Evolutionary conservation across 2,888 invertebrate species (phyloP).

Genomic region (Malthinus seriepunctatus): DNA sequence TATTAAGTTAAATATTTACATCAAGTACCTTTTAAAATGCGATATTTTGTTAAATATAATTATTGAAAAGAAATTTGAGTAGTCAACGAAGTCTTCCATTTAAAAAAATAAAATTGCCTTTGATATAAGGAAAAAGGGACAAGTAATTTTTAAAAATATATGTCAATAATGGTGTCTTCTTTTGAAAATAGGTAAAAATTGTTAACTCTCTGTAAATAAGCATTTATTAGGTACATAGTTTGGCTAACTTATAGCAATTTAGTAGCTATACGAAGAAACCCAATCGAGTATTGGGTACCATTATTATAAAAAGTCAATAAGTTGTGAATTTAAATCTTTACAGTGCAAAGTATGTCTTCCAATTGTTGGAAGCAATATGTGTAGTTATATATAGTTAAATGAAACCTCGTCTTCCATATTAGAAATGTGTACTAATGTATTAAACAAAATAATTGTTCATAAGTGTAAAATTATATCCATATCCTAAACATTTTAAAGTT

Average conservation of each 20-base stretch:
- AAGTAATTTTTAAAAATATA: constrained; percentile 9
- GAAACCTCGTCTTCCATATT: constrained; percentile 23
- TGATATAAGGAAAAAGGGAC: constrained; percentile 7
- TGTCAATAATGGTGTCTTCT: constrained; percentile 28
- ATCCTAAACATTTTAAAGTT: constrained; percentile 6
- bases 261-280: not conserved
- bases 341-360: constrained; percentile 27
- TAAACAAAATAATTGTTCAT: constrained; percentile 22
- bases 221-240: constrained; percentile 13
- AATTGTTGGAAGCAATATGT: constrained; percentile 15
- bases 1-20: too few relatives aligned
- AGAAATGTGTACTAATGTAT: constrained; percentile 12
- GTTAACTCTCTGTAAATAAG: constrained; percentile 18
- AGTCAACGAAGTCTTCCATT: constrained; percentile 29
- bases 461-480: constrained; percentile 14
- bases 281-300: too few relatives aligned
- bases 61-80: not conserved
- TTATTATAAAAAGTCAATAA: constrained; percentile 5
- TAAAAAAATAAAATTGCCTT: constrained; percentile 20
- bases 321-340: constrained; percentile 10
- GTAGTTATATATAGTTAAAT: constrained; percentile 16
- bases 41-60: not conserved
- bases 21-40: too few relatives aligned
- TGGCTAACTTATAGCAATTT: constrained; percentile 9
- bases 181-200: constrained; percentile 16